A percentile compares a stretch with the other conserved stretches of the same genome.
Conservation (phyloP, 2,113 vertebrate species). For the Amblyornis subalaris region DNA sequence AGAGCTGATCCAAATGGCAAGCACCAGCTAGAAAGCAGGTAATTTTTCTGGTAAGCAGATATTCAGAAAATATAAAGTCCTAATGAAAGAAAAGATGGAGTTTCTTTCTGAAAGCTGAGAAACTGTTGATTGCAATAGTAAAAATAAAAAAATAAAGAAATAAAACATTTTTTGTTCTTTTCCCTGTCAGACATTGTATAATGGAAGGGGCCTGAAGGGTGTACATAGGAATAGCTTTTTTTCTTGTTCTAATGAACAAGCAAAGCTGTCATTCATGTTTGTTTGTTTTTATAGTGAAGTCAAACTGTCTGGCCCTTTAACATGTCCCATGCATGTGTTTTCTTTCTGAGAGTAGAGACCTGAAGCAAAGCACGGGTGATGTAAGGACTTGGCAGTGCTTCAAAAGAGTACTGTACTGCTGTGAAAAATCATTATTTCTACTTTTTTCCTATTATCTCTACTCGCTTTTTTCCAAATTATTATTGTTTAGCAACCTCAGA, state of each 20-base stretch:
- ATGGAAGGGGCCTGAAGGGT: not conserved
- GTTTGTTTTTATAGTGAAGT: not conserved
- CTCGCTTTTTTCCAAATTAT: not conserved
- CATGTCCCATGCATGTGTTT: not conserved
- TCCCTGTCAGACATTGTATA: not conserved
- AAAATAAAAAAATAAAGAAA: not conserved
- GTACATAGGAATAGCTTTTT: not conserved
- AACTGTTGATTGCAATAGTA: not conserved
- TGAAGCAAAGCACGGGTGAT: not conserved
- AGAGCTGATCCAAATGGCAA: conserved; percentile 14
- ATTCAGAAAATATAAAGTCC: not conserved
- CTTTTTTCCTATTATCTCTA: not conserved
- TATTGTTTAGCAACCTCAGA: not conserved
- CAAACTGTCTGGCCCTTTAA: not conserved
- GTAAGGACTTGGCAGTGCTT: not conserved
- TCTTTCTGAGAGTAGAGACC: not conserved
- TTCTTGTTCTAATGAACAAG: not conserved
- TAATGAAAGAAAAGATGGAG: not conserved
- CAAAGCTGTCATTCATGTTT: not conserved
- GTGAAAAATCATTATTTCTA: not conserved
- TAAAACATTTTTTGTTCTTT: not conserved
- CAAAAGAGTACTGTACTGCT: not conserved
- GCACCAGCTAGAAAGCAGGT: not conserved
- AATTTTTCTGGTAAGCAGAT: not conserved
- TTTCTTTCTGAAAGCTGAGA: not conserved